phyloP scores from a whole-genome alignment of 2,797 vertebrate genomes.

The Lacerta viridis region DNA sequence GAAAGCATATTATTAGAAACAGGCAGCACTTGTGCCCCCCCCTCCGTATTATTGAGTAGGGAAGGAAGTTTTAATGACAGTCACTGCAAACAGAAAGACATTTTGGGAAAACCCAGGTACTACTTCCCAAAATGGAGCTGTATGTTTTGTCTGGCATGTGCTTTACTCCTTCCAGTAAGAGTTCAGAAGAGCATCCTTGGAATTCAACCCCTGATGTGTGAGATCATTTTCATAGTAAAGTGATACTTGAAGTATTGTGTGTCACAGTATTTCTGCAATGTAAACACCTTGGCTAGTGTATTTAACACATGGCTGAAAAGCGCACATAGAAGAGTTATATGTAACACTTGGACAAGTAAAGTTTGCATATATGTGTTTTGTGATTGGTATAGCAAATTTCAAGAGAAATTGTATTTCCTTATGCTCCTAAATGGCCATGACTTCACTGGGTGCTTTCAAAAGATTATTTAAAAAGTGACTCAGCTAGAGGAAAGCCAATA shows the following conservation, averaged over 20 bases:
- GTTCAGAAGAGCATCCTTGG: neutral
- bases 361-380: neutral
- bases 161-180: slow-evolving; percentile 6
- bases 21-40: neutral
- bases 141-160: neutral
- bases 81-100: neutral
- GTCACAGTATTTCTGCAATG: slow-evolving; percentile 32
- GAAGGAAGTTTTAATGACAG: neutral
- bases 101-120: neutral
- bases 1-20: neutral
- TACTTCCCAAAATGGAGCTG: neutral
- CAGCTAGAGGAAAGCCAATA: neutral
- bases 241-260: neutral
- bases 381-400: slow-evolving; percentile 6
- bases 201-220: slow-evolving; percentile 17
- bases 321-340: neutral
- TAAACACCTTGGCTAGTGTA: slow-evolving; percentile 2
- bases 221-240: slow-evolving; percentile 44
- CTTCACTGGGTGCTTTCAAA: neutral
- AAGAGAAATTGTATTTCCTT: slow-evolving; percentile 2
- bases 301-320: slow-evolving; percentile 43
- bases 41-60: neutral
- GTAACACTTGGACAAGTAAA: neutral
- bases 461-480: neutral
- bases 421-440: neutral